Percentiles rank a stretch among this genome's conserved stretches.
Evolutionary conservation across 30 jellyfish, hydroid and myxozoan species (phyloP).

Genomic region (Pseudorhiza aurosa): DNA sequence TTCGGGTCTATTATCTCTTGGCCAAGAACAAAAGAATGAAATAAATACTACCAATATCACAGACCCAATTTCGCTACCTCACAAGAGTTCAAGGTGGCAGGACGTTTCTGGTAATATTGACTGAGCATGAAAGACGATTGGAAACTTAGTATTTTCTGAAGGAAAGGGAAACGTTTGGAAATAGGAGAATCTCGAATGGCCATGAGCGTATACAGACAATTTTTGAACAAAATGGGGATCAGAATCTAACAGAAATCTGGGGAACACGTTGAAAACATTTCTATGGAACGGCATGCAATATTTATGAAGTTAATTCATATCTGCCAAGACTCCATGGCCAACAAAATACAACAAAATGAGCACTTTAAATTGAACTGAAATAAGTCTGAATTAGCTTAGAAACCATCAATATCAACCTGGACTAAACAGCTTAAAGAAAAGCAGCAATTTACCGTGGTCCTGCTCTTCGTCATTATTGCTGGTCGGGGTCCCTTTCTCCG

Average conservation of each 20-base stretch:
- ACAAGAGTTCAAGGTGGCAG: too few relatives aligned
- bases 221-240: background rate
- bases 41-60: too few relatives aligned
- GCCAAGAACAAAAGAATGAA: too few relatives aligned
- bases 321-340: background rate
- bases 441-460: constrained; percentile 36
- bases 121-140: too few relatives aligned
- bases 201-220: background rate
- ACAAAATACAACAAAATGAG: constrained; percentile 25
- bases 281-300: constrained; percentile 18
- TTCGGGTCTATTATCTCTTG: too few relatives aligned
- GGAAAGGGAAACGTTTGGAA: too few relatives aligned
- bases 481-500: constrained; percentile 6
- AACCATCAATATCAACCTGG: background rate
- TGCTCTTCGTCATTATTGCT: constrained; percentile 39
- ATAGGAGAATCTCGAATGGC: too few relatives aligned
- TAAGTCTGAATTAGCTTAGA: background rate
- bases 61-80: too few relatives aligned
- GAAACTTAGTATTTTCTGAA: too few relatives aligned
- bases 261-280: background rate
- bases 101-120: too few relatives aligned
- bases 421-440: background rate
- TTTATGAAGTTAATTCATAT: constrained; percentile 17
- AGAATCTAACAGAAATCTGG: background rate
- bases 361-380: background rate